Percentiles rank a stretch among this genome's conserved stretches.
Conservation (phyloP, 1,140 invertebrate species). For the Papilio helenus region DNA sequence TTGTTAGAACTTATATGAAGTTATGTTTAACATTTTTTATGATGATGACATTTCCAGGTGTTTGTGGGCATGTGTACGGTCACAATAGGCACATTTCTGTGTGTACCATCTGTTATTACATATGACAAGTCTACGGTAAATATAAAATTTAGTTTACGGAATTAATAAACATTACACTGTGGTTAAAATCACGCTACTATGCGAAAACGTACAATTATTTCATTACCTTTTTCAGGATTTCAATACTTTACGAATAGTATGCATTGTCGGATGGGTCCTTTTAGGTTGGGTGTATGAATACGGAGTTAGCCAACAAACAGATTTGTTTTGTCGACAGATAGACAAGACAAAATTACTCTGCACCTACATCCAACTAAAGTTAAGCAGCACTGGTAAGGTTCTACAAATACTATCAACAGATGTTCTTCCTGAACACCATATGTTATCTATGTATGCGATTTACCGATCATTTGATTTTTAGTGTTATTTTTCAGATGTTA, state of each 20-base stretch:
- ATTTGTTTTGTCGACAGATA: conserved; percentile 57
- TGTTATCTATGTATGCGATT: too few relatives aligned
- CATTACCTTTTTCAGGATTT: conserved; percentile 42
- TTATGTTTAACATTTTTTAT: background rate
- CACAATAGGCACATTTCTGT: conserved; percentile 45
- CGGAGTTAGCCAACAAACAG: conserved; percentile 43
- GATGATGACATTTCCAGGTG: conserved; percentile 45
- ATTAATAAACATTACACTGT: too few relatives aligned
- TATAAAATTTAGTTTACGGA: background rate
- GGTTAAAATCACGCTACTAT: background rate
- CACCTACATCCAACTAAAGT: conserved; percentile 59
- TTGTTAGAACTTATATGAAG: background rate
- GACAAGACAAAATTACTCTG: conserved; percentile 63
- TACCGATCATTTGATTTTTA: too few relatives aligned
- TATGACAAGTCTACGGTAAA: conserved; percentile 44
- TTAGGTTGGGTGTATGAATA: conserved; percentile 50
- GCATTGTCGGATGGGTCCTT: conserved; percentile 46
- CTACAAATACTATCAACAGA: too few relatives aligned
- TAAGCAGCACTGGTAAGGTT: conserved; percentile 51
- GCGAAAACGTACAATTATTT: background rate
- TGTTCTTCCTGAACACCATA: too few relatives aligned
- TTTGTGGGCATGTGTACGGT: conserved; percentile 41
- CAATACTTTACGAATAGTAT: conserved; percentile 42
- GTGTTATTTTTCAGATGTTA: conserved; percentile 51
- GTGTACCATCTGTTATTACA: conserved; percentile 48